Base-by-base conservation (phyloP, 64 coral and sea anemone genomes). In the Trachythela sp. region DNA sequence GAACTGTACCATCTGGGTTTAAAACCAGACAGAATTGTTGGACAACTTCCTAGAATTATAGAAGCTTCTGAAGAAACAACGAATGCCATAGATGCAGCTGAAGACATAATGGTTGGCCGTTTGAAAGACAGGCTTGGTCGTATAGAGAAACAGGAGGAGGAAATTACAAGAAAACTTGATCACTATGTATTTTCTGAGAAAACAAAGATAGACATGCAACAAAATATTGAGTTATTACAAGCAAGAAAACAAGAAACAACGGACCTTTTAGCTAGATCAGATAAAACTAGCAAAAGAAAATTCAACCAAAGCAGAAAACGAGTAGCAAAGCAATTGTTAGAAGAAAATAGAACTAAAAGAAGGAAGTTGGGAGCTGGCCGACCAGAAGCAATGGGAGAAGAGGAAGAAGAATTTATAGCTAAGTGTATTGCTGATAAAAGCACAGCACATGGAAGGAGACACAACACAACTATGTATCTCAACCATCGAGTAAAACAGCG, bases 341-440 rank as follows among this genome's bases (percentile, higher is more conserved):
- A 88, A 45, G 64, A 83, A 70, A 83, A 92, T 30, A 87, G 91
- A 77, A 41, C 87, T 6, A 92, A 92, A 68, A 87, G 71, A 64
- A 87, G 85, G 33, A 50, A 83, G 52, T 49, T 88, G 30, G 67
- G 85, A 10, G 50, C 85, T 41, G 85, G 90, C 0, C 49, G 54
- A 85, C 51, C 39, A 48, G 48, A 41, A 4, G 30, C 36, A 40
- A 54, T 92, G 34, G 90, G 37, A 27, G 85, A 51, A 40, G 42
- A 45, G 42, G 42, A 45, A 11, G 42, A 45, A 45, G 42, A 45
- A 45, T 45, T 45, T 45, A 45, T 45, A 45, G 42, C 42, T 45
- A 45, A 45, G 42, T 45, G 42, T 45, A 45, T 45, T 45, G 42
- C 42, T 45, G 42, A 45, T 45, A 11, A 45, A 45, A 45, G 42